phyloP scores from a whole-genome alignment of 92 coral and sea anemone genomes.

The Montipora capitata region DNA sequence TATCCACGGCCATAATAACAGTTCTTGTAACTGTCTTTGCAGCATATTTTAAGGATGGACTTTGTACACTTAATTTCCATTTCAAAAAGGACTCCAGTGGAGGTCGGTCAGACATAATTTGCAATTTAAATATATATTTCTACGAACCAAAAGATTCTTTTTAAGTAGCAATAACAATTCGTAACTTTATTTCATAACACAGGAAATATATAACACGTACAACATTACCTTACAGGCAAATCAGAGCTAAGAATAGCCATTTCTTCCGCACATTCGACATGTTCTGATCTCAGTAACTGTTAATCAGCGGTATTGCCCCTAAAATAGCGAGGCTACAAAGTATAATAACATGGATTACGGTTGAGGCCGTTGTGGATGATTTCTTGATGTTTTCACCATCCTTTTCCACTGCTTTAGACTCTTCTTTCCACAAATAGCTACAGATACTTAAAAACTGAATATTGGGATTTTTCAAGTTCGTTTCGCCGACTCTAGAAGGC shows the following conservation, averaged over 20 bases:
- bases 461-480: neutral
- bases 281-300: neutral
- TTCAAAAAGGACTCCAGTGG: constrained; percentile 64
- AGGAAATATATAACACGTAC: neutral
- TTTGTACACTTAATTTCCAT: constrained; percentile 75
- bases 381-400: neutral
- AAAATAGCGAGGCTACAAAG: neutral
- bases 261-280: neutral
- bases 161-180: neutral
- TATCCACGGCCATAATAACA: constrained; percentile 78
- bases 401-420: neutral
- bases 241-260: constrained; percentile 7
- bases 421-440: neutral
- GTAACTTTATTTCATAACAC: neutral
- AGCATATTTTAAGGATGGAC: constrained; percentile 76
- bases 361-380: neutral
- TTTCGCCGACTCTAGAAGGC: neutral
- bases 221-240: neutral
- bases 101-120: constrained; percentile 72
- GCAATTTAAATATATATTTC: neutral
- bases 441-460: neutral
- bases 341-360: neutral
- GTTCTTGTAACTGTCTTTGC: constrained; percentile 69
- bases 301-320: constrained; percentile 6
- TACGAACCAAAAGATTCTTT: neutral